Conservation (phyloP, 2,797 vertebrate genomes). For the Scolopax rusticola region DNA sequence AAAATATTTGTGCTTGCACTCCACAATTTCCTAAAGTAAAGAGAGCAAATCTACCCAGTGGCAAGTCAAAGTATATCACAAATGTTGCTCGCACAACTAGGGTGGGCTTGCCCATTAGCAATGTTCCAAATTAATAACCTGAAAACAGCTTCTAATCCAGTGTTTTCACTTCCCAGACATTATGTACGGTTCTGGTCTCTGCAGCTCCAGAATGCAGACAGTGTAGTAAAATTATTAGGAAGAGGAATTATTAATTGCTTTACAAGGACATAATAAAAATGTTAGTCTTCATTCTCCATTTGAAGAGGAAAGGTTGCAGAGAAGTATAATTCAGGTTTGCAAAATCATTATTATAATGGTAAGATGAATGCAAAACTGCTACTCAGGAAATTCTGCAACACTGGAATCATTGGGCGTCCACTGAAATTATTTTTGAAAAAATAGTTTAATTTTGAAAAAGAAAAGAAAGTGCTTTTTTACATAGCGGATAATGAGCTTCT, state of each 20-base stretch:
- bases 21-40: neutral
- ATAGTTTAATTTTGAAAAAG: neutral
- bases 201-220: neutral
- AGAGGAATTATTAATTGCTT: neutral
- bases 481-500: neutral
- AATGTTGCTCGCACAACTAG: neutral
- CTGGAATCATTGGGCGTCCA: neutral
- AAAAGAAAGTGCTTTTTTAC: neutral
- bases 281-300: neutral
- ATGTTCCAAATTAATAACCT: neutral
- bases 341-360: neutral
- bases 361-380: neutral
- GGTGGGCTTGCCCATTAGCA: neutral
- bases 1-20: neutral
- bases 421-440: neutral
- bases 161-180: rapidly evolving
- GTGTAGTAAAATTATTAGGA: neutral
- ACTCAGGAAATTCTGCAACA: neutral
- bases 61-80: neutral
- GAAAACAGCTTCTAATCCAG: neutral
- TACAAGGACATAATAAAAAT: neutral
- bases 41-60: neutral
- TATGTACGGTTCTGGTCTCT: neutral
- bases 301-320: neutral
- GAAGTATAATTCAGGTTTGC: neutral